Evolutionary conservation across 2,888 invertebrate species (phyloP).

Genomic region (Myopa testacea): DNA sequence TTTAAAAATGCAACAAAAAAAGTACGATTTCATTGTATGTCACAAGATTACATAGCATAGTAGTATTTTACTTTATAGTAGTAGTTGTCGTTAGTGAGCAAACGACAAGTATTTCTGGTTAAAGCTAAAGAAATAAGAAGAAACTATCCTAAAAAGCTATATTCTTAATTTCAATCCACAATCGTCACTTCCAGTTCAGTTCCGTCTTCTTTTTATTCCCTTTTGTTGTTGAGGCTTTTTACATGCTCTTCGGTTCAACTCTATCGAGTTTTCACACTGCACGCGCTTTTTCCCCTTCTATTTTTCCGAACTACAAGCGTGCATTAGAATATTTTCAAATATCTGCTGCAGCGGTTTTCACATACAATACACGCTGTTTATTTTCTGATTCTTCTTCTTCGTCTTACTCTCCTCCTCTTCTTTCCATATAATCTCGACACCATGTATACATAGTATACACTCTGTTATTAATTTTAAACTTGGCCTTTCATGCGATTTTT

Average conservation of each 20-base stretch:
- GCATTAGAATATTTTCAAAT: constrained; percentile 27
- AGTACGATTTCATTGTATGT: not conserved
- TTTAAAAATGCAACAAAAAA: not conserved
- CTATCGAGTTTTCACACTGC: constrained; percentile 41
- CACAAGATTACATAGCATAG: not conserved
- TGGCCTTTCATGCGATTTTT: constrained; percentile 57
- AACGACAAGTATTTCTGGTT: not conserved
- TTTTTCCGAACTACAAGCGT: constrained; percentile 12
- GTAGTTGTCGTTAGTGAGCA: not conserved
- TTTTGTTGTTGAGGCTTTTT: not conserved
- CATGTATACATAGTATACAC: constrained; percentile 4
- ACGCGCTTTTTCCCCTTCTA: constrained; percentile 19
- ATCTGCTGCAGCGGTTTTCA: constrained; percentile 48
- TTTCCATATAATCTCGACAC: not conserved
- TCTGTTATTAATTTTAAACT: constrained; percentile 64
- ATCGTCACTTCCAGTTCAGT: not conserved
- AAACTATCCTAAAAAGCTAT: too few relatives aligned
- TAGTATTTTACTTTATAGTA: too few relatives aligned
- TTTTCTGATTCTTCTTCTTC: constrained; percentile 55
- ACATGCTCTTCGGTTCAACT: constrained; percentile 15
- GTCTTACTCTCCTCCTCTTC: not conserved
- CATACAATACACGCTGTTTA: constrained; percentile 49
- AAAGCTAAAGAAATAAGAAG: too few relatives aligned
- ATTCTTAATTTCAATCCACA: not conserved
- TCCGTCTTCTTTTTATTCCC: not conserved